phyloP scores from a whole-genome alignment of 2,888 invertebrate genomes.

The Netelia melanura region DNA sequence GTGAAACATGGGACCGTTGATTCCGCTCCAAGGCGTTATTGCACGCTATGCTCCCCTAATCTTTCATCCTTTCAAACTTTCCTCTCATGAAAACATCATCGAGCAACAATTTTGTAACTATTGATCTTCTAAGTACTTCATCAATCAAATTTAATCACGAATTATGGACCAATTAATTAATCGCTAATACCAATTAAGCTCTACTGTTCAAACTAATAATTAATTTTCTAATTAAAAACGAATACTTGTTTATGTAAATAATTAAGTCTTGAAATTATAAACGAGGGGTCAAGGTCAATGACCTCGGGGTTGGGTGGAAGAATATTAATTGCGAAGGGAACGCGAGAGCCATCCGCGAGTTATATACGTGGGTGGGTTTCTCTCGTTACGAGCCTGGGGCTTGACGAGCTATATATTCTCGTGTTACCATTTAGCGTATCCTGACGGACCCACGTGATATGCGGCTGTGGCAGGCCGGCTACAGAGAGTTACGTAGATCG shows the following conservation, averaged over 20 bases:
- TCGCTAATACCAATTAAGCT: too few relatives aligned
- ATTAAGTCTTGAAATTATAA: neutral
- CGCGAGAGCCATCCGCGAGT: conserved; percentile 2
- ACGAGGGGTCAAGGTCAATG: conserved; percentile 1
- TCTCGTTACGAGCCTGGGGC: conserved; percentile 3
- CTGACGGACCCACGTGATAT: neutral
- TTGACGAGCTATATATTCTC: conserved; percentile 2
- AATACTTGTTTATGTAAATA: neutral
- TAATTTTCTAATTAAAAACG: neutral
- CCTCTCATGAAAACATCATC: neutral
- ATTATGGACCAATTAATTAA: too few relatives aligned
- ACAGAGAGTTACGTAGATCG: conserved; percentile 8
- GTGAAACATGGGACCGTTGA: conserved; percentile 17
- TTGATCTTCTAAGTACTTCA: too few relatives aligned
- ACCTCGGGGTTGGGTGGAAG: neutral
- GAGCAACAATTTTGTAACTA: neutral
- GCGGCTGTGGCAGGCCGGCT: neutral
- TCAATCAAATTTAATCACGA: too few relatives aligned
- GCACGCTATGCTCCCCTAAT: neutral
- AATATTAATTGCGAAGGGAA: conserved; percentile 18
- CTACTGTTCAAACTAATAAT: neutral
- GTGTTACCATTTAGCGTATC: conserved; percentile 12
- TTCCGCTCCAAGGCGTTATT: neutral
- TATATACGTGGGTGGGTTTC: neutral
- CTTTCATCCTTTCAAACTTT: neutral